A percentile compares a stretch with the other conserved stretches of the same genome.
Evolutionary conservation across 30 jellyfish, hydroid and myxozoan genomes (phyloP).

Genomic region (Cassiopea xamachana): DNA sequence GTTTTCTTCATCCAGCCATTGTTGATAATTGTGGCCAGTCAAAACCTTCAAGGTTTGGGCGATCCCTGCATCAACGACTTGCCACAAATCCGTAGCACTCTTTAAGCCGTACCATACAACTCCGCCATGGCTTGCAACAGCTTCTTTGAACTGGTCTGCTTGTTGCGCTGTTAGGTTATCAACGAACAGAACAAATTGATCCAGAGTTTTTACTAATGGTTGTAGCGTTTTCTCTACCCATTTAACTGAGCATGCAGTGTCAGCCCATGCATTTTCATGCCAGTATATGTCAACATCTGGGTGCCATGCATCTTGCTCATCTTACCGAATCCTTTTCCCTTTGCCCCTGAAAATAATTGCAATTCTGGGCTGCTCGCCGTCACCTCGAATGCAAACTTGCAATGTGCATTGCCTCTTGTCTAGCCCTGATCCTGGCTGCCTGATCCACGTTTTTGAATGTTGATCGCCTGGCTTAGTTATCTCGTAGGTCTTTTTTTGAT

Average conservation of each 20-base stretch:
- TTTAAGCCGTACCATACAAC: constrained; percentile 69
- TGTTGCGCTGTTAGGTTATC: constrained; percentile 78
- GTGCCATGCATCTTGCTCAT: constrained; percentile 53
- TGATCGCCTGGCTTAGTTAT: background rate
- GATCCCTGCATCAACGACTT: too few relatives aligned
- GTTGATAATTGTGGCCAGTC: constrained; percentile 40
- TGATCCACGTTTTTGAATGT: background rate
- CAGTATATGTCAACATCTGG: constrained; percentile 32
- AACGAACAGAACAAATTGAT: constrained; percentile 49
- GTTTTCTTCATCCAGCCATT: constrained; percentile 53
- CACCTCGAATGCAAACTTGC: constrained; percentile 26
- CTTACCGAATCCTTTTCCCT: constrained; percentile 36
- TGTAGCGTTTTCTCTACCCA: constrained; percentile 15
- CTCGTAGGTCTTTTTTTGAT: background rate
- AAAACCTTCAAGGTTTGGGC: too few relatives aligned
- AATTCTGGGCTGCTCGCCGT: constrained; percentile 34
- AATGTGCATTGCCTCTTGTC: constrained; percentile 14
- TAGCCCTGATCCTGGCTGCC: constrained; percentile 55
- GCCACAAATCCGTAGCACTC: too few relatives aligned
- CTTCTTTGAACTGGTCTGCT: constrained; percentile 67
- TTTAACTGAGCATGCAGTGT: constrained; percentile 25
- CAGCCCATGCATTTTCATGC: constrained; percentile 51
- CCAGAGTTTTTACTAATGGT: constrained; percentile 36
- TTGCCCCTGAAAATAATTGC: constrained; percentile 52
- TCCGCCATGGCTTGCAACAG: constrained; percentile 58